Base-by-base conservation (phyloP, 2,888 invertebrate species). In the Synergus itoensis region DNA sequence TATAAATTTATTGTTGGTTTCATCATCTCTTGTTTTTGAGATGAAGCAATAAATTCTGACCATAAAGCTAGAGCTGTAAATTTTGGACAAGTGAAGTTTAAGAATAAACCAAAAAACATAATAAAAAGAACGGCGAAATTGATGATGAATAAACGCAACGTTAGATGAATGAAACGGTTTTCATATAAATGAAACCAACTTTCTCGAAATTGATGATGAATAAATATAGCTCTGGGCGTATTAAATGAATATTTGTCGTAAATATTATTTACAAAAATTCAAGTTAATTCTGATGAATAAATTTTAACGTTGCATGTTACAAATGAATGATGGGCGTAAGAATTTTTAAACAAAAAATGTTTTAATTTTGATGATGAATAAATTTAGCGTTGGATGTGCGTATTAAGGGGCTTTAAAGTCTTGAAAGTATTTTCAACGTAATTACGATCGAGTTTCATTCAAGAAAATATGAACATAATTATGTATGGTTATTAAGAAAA, bases 111-210 rank as follows among this genome's bases (percentile, higher is more conserved):
- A 16, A 40, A 16, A 4, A 14, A 41, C 1, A 65, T 5, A n/a
- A 40, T 2, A 16, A 43, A 65, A 43, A 16, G 18, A 41, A 65
- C 65, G 41, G 18, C 41, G 41, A 41, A 65, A 41, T 65, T 65
- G 65, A 65, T 65, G 65, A 65, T 65, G 65, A 65, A 65, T 65
- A 43, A 65, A 43, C 41, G 41, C 41, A 65, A 18, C 43, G 41
- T 11, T 28, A 12, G 63, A 28, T 28, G 28, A 28, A 12, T 21
- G 36, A 21, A 60, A 18, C 4, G 11, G 18, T 60, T 60, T 16
- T 16, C 9, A 11, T 63, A 21, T 14, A 28, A 28, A 40, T 40
- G 16, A 62, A 9, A 4, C 14, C 5, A 16, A 64, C 1, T 4
- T 1, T 4, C 1, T 40, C 5, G 14, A 5, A 40, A 40, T 28